Evolutionary conservation across 1,140 invertebrate species (phyloP).

Genomic region (Nymphalis io): DNA sequence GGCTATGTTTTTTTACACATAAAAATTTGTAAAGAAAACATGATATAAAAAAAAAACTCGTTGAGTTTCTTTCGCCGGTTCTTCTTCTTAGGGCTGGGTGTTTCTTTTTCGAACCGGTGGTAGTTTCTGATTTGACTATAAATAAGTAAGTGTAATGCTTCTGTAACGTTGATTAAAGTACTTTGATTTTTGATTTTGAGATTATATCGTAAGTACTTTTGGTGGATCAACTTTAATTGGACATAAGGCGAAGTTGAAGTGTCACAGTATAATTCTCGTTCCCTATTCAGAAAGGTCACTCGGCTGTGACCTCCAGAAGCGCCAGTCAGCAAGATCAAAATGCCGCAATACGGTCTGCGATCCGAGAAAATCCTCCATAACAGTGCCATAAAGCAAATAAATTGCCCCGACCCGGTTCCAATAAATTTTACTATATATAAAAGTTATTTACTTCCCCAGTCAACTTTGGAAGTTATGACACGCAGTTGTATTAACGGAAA

Average conservation of each 20-base stretch:
- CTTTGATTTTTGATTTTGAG: no score
- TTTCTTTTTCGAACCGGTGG: no score
- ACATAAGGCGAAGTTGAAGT: background rate
- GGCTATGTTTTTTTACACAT: no score
- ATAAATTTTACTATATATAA: conserved; percentile 15
- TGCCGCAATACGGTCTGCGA: conserved; percentile 20
- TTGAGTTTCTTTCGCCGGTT: no score
- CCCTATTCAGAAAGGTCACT: conserved; percentile 1
- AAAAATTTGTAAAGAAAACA: no score
- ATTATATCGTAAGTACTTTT: no score
- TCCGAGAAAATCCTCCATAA: conserved; percentile 18
- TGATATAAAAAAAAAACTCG: no score
- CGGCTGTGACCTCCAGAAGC: conserved; percentile 15
- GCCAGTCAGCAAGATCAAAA: conserved; percentile 9
- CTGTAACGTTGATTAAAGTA: no score
- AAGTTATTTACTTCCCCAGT: background rate
- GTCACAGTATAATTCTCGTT: conserved; percentile 1
- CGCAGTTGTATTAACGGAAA: background rate
- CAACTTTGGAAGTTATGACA: background rate
- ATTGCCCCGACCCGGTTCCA: background rate
- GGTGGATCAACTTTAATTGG: background rate
- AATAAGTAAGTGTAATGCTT: no score
- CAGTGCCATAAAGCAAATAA: conserved; percentile 20
- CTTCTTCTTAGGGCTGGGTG: no score
- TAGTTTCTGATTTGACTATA: no score